These are phyloP conservation scores for Decapterus maruadsi DNA, from an alignment of 2,797 vertebrate genomes.

Conservation along the genomic window DNA sequence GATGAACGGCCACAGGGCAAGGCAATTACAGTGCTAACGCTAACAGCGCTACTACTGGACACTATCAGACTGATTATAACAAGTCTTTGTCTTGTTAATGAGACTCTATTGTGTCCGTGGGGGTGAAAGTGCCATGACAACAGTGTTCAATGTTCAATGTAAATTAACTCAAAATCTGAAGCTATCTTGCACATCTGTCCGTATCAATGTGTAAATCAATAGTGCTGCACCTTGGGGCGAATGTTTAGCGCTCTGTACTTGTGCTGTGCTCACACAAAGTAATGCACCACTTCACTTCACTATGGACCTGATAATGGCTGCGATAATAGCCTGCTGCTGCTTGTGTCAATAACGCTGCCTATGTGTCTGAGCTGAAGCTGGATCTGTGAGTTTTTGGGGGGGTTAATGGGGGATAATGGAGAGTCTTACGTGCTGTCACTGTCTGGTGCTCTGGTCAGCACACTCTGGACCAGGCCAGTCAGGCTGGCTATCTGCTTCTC, in stretches of 20 bases:
- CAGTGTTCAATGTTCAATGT: conserved; percentile 7
- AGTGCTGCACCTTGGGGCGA: conserved; percentile 41
- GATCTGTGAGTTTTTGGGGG: conserved; percentile 42
- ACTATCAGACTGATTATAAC: conserved; percentile 50
- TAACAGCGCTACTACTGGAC: conserved; percentile 62
- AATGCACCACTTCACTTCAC: conserved; percentile 60
- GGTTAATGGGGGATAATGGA: conserved; percentile 58
- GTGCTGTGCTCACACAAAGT: conserved; percentile 51
- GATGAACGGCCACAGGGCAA: conserved; percentile 87
- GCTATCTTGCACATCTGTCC: conserved; percentile 30
- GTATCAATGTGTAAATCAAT: conserved; percentile 58
- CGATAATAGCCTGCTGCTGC: conserved; percentile 59
- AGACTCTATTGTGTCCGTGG: conserved; percentile 30
- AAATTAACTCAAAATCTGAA: conserved; percentile 35
- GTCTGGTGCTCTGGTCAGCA: conserved; percentile 94
- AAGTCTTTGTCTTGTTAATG: conserved; percentile 42
- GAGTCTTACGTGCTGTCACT: conserved; percentile 91
- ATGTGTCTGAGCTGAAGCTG: conserved; percentile 52
- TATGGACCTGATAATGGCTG: conserved; percentile 65
- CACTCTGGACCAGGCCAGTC: conserved; percentile 97
- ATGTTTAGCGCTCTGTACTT: conserved; percentile 47
- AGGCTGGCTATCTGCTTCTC: conserved; percentile 99
- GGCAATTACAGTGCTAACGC: conserved; percentile 87
- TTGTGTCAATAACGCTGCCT: conserved; percentile 59
- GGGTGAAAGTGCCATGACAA: conserved; percentile 10